Evolutionary conservation across 1,140 invertebrate genomes (phyloP).

Genomic region (Physella acuta): DNA sequence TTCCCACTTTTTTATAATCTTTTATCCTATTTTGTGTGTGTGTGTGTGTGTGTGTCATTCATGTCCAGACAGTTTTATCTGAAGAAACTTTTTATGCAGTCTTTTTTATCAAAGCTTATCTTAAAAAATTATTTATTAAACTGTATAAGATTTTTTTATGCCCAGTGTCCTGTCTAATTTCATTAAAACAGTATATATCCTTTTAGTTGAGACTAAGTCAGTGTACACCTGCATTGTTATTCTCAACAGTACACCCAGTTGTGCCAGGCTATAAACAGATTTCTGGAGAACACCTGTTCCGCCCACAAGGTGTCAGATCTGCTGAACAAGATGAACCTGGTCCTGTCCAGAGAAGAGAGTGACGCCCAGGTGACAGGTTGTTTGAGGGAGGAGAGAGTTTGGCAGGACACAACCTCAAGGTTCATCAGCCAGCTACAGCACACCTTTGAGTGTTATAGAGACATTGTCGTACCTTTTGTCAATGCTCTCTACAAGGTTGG

Average conservation of each 20-base stretch:
- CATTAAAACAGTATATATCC: no score
- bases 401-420: conserved; percentile 43
- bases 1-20: no score
- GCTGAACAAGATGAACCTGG: conserved; percentile 33
- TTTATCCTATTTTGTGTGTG: no score
- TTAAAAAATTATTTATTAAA: no score
- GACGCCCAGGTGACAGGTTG: conserved; percentile 6
- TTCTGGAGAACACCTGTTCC: conserved; percentile 38
- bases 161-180: no score
- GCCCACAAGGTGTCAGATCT: conserved; percentile 31
- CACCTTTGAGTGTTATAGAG: conserved; percentile 43
- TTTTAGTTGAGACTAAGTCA: no score
- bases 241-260: conserved; percentile 41
- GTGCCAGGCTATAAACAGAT: conserved; percentile 39
- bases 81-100: no score
- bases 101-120: no score
- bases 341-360: background rate
- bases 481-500: conserved; percentile 43
- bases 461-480: conserved; percentile 47
- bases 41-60: no score
- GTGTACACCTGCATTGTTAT: no score
- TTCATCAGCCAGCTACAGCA: conserved; percentile 39
- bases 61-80: no score
- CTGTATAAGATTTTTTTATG: no score
- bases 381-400: conserved; percentile 41